phyloP scores from a whole-genome alignment of 2,797 vertebrate genomes.

The Parauchenoglanis ngamensis region DNA sequence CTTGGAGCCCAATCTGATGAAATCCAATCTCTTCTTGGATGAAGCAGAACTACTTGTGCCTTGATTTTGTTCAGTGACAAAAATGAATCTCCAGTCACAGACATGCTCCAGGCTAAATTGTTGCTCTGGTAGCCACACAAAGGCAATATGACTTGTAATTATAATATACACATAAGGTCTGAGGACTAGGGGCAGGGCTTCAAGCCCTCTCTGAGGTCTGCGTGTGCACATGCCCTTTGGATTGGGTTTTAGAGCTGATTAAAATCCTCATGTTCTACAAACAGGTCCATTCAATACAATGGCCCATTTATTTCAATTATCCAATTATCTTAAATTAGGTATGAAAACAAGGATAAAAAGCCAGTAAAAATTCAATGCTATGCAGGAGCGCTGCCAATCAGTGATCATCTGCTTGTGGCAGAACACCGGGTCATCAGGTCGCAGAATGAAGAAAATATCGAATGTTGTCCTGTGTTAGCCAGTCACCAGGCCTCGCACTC shows the following conservation, averaged over 20 bases:
- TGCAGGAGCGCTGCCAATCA: background rate
- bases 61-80: background rate
- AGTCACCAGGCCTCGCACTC: conserved; percentile 1
- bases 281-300: conserved; percentile 7
- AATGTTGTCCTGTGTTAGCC: conserved; percentile 30
- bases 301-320: conserved; percentile 6
- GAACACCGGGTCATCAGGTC: conserved; percentile 44
- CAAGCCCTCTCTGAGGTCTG: background rate
- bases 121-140: background rate
- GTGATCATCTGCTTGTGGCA: background rate
- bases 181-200: background rate
- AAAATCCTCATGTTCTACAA: conserved; percentile 9
- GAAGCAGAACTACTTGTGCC: background rate
- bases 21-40: background rate
- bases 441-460: conserved; percentile 47
- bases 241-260: conserved; percentile 9
- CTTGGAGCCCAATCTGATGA: background rate
- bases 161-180: background rate
- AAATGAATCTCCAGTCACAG: background rate
- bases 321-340: conserved; percentile 31
- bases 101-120: background rate
- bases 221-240: background rate
- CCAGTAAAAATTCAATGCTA: background rate
- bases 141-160: background rate
- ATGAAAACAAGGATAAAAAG: background rate